Evolutionary conservation across 2,888 invertebrate species (phyloP).

Genomic region (Synanthedon andrenaeformis): DNA sequence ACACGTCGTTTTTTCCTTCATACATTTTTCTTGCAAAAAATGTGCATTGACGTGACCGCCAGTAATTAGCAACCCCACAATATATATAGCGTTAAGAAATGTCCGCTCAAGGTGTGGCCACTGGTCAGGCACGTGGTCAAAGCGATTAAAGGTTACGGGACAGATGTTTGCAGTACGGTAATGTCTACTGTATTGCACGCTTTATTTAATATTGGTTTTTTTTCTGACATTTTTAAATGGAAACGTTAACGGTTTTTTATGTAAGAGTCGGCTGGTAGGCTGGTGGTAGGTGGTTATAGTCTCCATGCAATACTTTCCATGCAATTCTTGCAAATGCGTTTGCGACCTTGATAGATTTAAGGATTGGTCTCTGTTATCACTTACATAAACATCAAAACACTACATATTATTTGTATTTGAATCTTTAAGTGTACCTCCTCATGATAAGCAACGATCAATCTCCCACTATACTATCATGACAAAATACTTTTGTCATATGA

Average conservation of each 20-base stretch:
- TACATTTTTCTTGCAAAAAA: background rate
- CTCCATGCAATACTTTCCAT: too few relatives aligned
- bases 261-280: background rate
- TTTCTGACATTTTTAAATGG: background rate
- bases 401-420: too few relatives aligned
- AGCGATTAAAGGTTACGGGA: slow-evolving; percentile 23
- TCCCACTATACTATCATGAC: too few relatives aligned
- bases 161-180: slow-evolving; percentile 40
- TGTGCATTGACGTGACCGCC: background rate
- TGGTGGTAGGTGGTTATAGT: too few relatives aligned
- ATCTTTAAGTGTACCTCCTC: too few relatives aligned
- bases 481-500: too few relatives aligned
- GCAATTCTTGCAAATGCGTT: too few relatives aligned
- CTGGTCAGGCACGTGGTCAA: slow-evolving; percentile 16
- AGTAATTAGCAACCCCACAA: background rate
- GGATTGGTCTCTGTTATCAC: too few relatives aligned
- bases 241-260: background rate
- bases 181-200: background rate
- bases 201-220: background rate
- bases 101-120: slow-evolving; percentile 4
- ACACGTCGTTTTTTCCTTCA: background rate
- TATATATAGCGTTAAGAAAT: background rate
- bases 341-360: too few relatives aligned
- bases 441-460: too few relatives aligned
- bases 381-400: too few relatives aligned